phyloP scores from a whole-genome alignment of 2,113 vertebrate species.

The Scytalopus superciliaris region DNA sequence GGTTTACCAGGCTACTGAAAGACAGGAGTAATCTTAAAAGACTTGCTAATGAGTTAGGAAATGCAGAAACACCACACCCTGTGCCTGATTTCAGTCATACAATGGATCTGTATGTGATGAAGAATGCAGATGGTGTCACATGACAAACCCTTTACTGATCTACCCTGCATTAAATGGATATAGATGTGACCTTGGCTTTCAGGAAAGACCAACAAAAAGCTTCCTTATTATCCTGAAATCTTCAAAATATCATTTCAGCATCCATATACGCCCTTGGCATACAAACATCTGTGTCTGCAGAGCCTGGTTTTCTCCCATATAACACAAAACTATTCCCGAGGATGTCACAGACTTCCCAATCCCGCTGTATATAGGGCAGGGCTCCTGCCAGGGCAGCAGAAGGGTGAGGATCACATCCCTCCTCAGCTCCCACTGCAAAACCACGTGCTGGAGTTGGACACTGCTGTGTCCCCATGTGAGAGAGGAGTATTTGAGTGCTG shows the following conservation, averaged over 20 bases:
- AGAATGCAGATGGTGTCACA: conserved; percentile 19
- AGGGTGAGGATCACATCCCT: background rate
- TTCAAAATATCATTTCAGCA: background rate
- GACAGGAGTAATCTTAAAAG: background rate
- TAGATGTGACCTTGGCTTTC: background rate
- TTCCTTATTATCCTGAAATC: background rate
- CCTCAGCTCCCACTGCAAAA: background rate
- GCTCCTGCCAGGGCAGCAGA: background rate
- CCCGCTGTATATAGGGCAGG: background rate
- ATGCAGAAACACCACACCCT: conserved; percentile 49
- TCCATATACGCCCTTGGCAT: background rate
- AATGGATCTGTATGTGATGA: background rate
- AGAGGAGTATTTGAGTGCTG: too few relatives aligned
- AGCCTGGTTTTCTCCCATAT: background rate
- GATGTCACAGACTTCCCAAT: background rate
- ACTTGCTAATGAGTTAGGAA: conserved; percentile 23
- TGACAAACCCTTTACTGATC: background rate
- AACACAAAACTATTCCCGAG: background rate
- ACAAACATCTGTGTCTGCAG: background rate
- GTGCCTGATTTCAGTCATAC: background rate
- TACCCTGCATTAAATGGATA: background rate
- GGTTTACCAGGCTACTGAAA: background rate
- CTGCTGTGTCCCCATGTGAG: rapidly evolving
- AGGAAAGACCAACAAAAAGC: background rate
- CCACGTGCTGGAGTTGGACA: background rate